Evolutionary conservation across 1,140 invertebrate species (phyloP), one percentile per base, ranked within the genome.

Genomic region (Psilanteris sp.): DNA sequence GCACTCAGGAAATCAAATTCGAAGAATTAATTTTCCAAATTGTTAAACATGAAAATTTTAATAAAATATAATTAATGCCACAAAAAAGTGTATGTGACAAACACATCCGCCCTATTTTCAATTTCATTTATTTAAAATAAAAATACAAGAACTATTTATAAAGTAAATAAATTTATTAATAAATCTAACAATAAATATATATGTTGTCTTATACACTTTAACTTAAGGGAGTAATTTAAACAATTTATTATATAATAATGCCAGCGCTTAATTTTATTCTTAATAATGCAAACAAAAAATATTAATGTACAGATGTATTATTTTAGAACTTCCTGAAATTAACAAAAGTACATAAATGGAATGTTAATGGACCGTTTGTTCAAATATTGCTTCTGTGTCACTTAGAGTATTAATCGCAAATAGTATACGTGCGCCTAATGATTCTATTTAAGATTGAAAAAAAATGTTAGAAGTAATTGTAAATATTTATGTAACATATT

Each of bases 401-500:
- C 36, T 62, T 74, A 62, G 39, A 68, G 43, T 68, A 75, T 74
- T 55, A 61, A 55, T 50, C 52, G 31, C 52, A 66, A 66, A 61
- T 66, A 59, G 43, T 70, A 59, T 62, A 75, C 7, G 15, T 46
- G 44, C 62, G 62, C 44, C 14, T 62, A 14, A 54, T 37, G 29
- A 59, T 59, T 62, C 22, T 74, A 61, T 55, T 62, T 68, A 68
- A 75, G 24, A 62, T 46, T 62, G 9, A 27, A 74, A 54, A 44
- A 57, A 59, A 24, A 52, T 54, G 26, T 75, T 68, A 75, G 64
- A 57, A 10, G 55, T 57, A 26, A 50, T 55, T 76, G 73, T 76
- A 76, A 57, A 70, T 76, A 76, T 64, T 57, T 76, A 68, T 76
- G 57, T 74, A 74, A 66, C 44, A 76, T 76, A 64, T 66, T 76